Percentiles rank a stretch among this genome's conserved stretches.
Conservation (phyloP, 2,113 vertebrate genomes). For the Heterotis niloticus region DNA sequence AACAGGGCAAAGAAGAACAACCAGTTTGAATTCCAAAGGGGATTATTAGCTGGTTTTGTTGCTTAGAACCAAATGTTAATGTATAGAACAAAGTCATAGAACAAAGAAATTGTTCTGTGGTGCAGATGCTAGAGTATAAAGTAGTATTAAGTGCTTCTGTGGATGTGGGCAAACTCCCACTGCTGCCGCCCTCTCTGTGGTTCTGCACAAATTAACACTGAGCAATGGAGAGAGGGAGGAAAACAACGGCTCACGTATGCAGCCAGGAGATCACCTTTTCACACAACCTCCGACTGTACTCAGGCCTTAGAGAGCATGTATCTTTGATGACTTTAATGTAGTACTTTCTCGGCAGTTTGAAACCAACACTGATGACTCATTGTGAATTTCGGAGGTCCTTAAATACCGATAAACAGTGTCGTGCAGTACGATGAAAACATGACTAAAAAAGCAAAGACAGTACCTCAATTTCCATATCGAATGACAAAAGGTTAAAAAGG, state of each 20-base stretch:
- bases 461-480: background rate
- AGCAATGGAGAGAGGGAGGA: background rate
- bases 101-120: background rate
- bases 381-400: no score
- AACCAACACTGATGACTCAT: no score
- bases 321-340: slow-evolving; percentile 49
- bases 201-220: slow-evolving; percentile 16
- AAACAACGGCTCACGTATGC: slow-evolving; percentile 1
- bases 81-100: no score
- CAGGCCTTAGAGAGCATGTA: slow-evolving; percentile 29
- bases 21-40: no score
- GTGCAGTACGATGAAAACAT: background rate
- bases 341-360: slow-evolving; percentile 18
- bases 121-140: slow-evolving; percentile 19
- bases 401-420: no score
- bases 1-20: no score
- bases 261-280: slow-evolving; percentile 38
- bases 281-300: slow-evolving; percentile 37
- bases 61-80: no score
- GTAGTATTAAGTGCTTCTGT: slow-evolving; percentile 32
- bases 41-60: no score
- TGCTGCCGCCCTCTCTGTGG: slow-evolving; percentile 14
- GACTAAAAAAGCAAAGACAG: background rate
- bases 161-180: background rate
- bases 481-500: background rate